phyloP scores from a whole-genome alignment of 2,113 vertebrate genomes.

The Panurus biarmicus region DNA sequence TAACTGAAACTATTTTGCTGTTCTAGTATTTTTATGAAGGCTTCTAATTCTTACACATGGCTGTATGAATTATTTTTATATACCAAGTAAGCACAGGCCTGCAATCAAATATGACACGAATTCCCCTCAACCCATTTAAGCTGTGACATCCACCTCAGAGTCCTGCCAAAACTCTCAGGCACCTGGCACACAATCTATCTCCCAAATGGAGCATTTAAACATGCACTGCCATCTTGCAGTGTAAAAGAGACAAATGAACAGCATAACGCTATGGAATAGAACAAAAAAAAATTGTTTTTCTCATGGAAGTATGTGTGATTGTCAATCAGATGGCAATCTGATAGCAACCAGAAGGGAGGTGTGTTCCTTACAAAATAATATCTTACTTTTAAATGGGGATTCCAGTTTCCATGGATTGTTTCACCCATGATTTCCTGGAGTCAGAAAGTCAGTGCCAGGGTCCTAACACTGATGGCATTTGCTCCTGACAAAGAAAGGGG shows the following conservation, averaged over 20 bases:
- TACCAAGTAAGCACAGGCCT: not conserved
- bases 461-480: constrained; percentile 18
- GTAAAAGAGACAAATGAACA: not conserved
- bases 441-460: not conserved
- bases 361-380: not conserved
- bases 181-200: not conserved
- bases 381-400: not conserved
- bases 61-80: not conserved
- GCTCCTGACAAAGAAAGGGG: constrained; percentile 39
- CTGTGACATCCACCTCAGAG: not conserved
- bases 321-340: not conserved
- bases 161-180: not conserved
- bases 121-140: not conserved
- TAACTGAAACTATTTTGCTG: not conserved
- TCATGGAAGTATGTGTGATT: not conserved
- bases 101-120: not conserved
- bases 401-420: constrained; percentile 48
- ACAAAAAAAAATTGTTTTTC: not conserved
- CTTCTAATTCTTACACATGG: not conserved
- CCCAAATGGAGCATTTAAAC: not conserved
- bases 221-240: not conserved
- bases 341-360: not conserved
- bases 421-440: constrained; percentile 31
- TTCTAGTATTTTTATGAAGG: not conserved
- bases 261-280: not conserved